Percentiles rank a stretch among this genome's conserved stretches.
phyloP scores from a whole-genome alignment of 2,888 invertebrate genomes.

The Ophion slaviceki region DNA sequence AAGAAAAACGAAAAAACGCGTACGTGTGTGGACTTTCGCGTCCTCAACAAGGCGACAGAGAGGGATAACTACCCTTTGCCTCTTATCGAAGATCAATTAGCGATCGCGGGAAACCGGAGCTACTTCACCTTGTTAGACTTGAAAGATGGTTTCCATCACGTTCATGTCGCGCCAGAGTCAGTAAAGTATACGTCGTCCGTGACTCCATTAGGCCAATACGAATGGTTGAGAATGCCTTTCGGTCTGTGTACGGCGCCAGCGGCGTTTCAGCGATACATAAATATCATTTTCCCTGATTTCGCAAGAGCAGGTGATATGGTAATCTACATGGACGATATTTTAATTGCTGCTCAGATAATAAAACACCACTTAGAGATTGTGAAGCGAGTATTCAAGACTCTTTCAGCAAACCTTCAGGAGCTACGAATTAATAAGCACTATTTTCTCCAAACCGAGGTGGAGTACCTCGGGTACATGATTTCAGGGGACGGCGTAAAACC shows the following conservation, averaged over 20 bases:
- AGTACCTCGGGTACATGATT: conserved; percentile 55
- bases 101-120: conserved; percentile 53
- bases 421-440: conserved; percentile 64
- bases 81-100: conserved; percentile 67
- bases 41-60: conserved; percentile 62
- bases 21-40: conserved; percentile 63
- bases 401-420: conserved; percentile 43
- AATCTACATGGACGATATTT: conserved; percentile 53
- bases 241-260: conserved; percentile 70
- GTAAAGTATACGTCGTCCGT: conserved; percentile 68
- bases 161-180: conserved; percentile 59
- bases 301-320: conserved; percentile 32
- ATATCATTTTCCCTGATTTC: conserved; percentile 38
- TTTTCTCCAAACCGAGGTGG: conserved; percentile 61
- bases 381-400: conserved; percentile 47
- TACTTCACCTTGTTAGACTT: conserved; percentile 68
- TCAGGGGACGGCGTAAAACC: conserved; percentile 64
- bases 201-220: conserved; percentile 70
- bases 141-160: conserved; percentile 67
- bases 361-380: conserved; percentile 55
- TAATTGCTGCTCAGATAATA: conserved; percentile 49
- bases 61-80: conserved; percentile 66
- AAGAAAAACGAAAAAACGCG: conserved; percentile 54
- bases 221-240: conserved; percentile 68
- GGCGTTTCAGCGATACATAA: conserved; percentile 64